These are phyloP conservation scores for Acanthornis magna DNA, from an alignment of 2,797 vertebrate species.

Conservation along the genomic window DNA sequence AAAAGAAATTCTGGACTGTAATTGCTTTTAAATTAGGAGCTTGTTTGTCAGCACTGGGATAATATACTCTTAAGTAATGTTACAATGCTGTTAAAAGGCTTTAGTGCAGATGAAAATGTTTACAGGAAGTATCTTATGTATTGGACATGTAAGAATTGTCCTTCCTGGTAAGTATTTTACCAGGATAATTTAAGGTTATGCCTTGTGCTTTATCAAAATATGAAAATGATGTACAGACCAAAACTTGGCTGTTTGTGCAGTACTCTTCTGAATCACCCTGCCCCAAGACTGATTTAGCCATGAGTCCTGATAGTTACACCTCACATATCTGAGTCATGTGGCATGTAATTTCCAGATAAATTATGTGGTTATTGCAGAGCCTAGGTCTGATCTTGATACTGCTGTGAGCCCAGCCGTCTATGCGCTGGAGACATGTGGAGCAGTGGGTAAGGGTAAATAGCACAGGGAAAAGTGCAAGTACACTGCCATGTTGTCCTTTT, in stretches of 20 bases:
- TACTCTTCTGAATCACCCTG: not conserved
- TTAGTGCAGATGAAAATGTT: not conserved
- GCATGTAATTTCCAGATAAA: not conserved
- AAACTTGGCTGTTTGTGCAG: not conserved
- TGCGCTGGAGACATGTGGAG: fast-evolving
- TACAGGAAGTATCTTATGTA: not conserved
- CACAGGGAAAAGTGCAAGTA: not conserved
- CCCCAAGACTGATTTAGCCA: not conserved
- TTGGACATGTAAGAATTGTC: not conserved
- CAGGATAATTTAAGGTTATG: not conserved
- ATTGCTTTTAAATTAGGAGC: not conserved
- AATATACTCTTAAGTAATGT: not conserved
- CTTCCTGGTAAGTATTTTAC: not conserved
- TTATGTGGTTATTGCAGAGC: not conserved
- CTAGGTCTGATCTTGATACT: not conserved
- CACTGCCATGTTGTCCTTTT: not conserved
- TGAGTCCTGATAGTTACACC: not conserved
- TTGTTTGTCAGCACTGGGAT: not conserved
- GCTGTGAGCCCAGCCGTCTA: fast-evolving
- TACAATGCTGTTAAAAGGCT: not conserved
- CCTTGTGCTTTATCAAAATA: not conserved
- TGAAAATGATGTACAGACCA: not conserved
- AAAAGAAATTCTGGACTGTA: not conserved
- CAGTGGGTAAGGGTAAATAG: not conserved
- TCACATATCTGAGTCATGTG: not conserved